Evolutionary conservation across 2,113 vertebrate genomes (phyloP).

Genomic region (Ramphastos sulfuratus): DNA sequence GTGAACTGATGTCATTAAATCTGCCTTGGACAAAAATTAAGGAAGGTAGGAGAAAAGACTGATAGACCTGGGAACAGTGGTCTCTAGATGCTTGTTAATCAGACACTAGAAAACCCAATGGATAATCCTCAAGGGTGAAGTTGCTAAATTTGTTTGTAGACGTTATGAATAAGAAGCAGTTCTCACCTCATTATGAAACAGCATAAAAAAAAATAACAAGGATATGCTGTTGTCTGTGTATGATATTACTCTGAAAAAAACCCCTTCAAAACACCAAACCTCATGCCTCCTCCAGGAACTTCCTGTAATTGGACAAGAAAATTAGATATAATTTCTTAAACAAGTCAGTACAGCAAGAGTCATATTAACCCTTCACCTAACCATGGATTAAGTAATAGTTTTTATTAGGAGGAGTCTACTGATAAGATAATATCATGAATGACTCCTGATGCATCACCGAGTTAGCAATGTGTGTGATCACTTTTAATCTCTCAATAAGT

Average conservation of each 20-base stretch:
- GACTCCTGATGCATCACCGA: not conserved
- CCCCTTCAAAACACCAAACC: not conserved
- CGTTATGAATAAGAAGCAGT: conserved; percentile 60
- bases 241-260: not conserved
- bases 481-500: not conserved
- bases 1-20: conserved; percentile 41
- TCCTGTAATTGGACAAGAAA: conserved; percentile 19
- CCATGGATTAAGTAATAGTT: conserved; percentile 13
- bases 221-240: conserved; percentile 2
- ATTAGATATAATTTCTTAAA: conserved; percentile 12
- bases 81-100: conserved; percentile 69
- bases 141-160: conserved; percentile 69
- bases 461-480: not conserved
- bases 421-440: not conserved
- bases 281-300: not conserved
- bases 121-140: conserved; percentile 51
- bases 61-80: conserved; percentile 44
- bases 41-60: conserved; percentile 33
- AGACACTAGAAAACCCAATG: conserved; percentile 57
- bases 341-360: conserved; percentile 7
- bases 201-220: conserved; percentile 36
- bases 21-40: conserved; percentile 55
- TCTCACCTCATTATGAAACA: conserved; percentile 53
- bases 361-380: conserved; percentile 34
- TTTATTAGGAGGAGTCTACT: not conserved